These are phyloP conservation scores for Piaya cayana DNA, from an alignment of 2,113 vertebrate species.

Conservation along the genomic window DNA sequence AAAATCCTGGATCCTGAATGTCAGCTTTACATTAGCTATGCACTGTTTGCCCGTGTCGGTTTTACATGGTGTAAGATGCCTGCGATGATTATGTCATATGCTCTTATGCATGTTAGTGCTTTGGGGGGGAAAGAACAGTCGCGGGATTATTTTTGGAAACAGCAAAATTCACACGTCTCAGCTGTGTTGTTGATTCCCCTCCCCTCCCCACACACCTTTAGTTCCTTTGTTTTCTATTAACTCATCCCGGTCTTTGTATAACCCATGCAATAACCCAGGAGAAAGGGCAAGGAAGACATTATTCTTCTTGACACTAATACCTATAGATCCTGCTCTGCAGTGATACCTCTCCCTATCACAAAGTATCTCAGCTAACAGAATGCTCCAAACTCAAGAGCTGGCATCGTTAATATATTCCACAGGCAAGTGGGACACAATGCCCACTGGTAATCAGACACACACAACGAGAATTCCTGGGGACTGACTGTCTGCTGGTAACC, in stretches of 20 bases:
- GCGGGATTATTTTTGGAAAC: neutral
- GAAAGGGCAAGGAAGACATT: conserved; percentile 75
- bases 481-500: neutral
- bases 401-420: conserved; percentile 53
- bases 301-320: conserved; percentile 76
- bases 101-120: conserved; percentile 10
- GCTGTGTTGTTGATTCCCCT: neutral
- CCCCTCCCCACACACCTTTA: conserved; percentile 9
- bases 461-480: neutral
- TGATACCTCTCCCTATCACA: conserved; percentile 51
- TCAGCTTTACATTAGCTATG: neutral
- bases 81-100: neutral
- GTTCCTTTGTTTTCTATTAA: conserved; percentile 73
- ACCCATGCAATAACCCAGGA: conserved; percentile 67
- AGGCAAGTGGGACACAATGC: conserved; percentile 7
- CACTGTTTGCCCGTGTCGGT: neutral
- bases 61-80: neutral
- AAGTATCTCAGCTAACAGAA: conserved; percentile 57
- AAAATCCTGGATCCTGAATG: neutral
- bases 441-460: conserved; percentile 20
- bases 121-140: neutral
- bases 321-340: conserved; percentile 62
- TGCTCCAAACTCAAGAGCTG: conserved; percentile 53
- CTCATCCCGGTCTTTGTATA: conserved; percentile 63
- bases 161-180: conserved; percentile 9